These are phyloP conservation scores for Maniola hyperantus DNA, from an alignment of 2,888 invertebrate genomes.

Conservation along the genomic window DNA sequence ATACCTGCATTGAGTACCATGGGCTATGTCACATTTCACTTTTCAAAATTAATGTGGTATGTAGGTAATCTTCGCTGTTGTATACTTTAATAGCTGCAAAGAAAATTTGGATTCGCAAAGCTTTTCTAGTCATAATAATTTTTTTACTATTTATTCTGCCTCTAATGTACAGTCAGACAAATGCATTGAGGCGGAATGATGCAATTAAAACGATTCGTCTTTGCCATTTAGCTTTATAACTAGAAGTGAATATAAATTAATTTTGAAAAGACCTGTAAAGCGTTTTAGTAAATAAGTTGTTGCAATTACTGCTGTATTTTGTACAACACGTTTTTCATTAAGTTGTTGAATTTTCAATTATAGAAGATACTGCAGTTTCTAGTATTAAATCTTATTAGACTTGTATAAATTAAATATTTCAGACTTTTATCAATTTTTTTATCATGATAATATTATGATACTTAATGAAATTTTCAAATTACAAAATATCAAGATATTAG, in stretches of 20 bases:
- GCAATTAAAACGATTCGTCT: conserved; percentile 16
- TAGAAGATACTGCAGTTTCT: neutral
- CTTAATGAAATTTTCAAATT: no score
- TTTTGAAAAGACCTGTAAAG: neutral
- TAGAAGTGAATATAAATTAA: conserved; percentile 11
- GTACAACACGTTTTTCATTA: neutral
- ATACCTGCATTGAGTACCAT: no score
- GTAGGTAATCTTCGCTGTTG: no score
- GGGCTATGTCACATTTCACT: no score
- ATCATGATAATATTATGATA: no score
- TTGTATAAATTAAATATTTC: no score
- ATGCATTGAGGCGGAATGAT: conserved; percentile 6
- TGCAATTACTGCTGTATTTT: neutral
- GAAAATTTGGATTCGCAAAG: no score
- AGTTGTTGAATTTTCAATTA: neutral
- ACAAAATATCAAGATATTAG: no score
- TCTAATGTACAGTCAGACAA: conserved; percentile 5
- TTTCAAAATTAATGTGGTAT: no score
- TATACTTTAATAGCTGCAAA: no score
- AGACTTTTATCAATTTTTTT: no score
- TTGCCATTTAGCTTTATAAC: conserved; percentile 1
- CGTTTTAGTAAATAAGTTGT: neutral
- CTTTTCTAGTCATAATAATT: neutral
- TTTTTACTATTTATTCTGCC: neutral
- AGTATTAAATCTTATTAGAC: no score